Evolutionary conservation across 2,797 vertebrate genomes (phyloP).

Genomic region (Ctenopoma kingsleyae): DNA sequence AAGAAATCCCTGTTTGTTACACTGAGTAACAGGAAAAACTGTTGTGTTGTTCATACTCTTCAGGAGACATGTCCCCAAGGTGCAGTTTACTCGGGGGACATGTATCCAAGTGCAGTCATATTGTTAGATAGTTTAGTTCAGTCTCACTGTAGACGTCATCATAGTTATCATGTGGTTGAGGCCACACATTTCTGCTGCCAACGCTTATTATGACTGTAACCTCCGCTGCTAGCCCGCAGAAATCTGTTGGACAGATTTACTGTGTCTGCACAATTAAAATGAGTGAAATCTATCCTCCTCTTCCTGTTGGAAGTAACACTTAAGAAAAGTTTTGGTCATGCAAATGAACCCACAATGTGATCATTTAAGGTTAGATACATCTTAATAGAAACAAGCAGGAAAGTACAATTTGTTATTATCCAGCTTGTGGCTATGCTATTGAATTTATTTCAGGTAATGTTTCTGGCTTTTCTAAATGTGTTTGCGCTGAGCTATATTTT

Average conservation of each 20-base stretch:
- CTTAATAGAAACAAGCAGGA: conserved; percentile 18
- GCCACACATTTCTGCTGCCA: conserved; percentile 43
- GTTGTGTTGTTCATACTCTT: conserved; percentile 28
- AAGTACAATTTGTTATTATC: conserved; percentile 16
- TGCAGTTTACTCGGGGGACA: not conserved
- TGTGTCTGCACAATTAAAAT: conserved; percentile 40
- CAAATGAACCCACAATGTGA: conserved; percentile 10
- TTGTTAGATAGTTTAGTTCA: conserved; percentile 45
- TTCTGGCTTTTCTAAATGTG: conserved; percentile 19
- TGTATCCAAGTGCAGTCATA: conserved; percentile 22
- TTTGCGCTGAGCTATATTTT: conserved; percentile 20
- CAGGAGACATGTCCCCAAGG: conserved; percentile 25
- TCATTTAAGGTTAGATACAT: conserved; percentile 27
- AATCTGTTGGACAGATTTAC: conserved; percentile 64
- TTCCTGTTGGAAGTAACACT: conserved; percentile 55
- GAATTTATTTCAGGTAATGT: conserved; percentile 11
- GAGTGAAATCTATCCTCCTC: conserved; percentile 60
- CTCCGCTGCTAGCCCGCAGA: conserved; percentile 46
- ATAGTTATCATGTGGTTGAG: conserved; percentile 51
- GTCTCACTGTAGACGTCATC: conserved; percentile 25
- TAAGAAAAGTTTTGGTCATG: conserved; percentile 21
- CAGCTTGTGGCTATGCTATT: not conserved
- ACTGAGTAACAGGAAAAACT: conserved; percentile 17
- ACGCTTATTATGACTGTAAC: conserved; percentile 42
- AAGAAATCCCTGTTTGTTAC: conserved; percentile 9